A percentile compares a stretch with the other conserved stretches of the same genome.
These are phyloP conservation scores for Pavo muticus DNA, from an alignment of 2,113 vertebrate genomes.

Conservation along the genomic window DNA sequence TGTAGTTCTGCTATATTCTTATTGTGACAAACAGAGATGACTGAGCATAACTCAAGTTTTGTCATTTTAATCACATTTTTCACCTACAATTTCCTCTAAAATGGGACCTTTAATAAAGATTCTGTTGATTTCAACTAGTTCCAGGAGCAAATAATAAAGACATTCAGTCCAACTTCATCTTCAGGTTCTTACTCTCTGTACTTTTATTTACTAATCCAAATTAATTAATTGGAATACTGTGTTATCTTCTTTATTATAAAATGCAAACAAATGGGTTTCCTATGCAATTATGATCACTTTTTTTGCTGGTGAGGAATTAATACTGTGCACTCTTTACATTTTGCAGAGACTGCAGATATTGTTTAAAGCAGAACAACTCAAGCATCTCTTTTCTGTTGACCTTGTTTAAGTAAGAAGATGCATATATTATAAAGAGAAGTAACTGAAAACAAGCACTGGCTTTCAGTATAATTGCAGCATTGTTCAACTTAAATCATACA, in stretches of 20 bases:
- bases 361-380: background rate
- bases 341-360: background rate
- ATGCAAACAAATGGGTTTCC: background rate
- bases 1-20: background rate
- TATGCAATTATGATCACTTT: background rate
- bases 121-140: background rate
- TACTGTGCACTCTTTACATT: background rate
- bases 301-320: background rate
- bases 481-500: conserved; percentile 8
- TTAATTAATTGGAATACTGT: background rate
- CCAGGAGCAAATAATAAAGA: background rate
- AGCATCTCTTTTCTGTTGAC: background rate
- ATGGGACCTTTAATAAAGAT: fast-evolving
- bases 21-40: background rate
- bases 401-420: background rate
- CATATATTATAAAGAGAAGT: conserved; percentile 15
- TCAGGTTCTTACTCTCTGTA: background rate
- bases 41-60: background rate
- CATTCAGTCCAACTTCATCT: background rate
- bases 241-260: background rate
- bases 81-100: background rate
- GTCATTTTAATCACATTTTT: background rate
- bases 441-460: conserved; percentile 65
- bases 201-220: background rate
- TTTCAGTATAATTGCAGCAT: conserved; percentile 4